These are phyloP conservation scores for Hippoglossus stenolepis DNA, from an alignment of 2,113 vertebrate species.

Conservation along the genomic window DNA sequence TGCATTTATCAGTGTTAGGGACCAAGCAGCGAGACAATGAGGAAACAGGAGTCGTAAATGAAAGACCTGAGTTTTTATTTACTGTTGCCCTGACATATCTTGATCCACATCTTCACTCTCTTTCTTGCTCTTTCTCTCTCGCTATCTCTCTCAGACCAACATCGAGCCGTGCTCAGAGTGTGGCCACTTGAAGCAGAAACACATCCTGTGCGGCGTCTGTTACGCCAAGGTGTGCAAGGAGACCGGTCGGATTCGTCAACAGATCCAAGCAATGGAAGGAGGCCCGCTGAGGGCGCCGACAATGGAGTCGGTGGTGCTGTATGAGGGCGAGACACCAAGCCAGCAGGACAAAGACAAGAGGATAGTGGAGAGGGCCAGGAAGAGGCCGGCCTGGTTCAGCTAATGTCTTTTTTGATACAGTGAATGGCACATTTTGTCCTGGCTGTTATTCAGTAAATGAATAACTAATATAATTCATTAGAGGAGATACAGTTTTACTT, in stretches of 20 bases:
- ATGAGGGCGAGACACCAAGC: constrained; percentile 85
- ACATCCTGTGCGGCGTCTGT: constrained; percentile 91
- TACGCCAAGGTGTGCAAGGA: constrained; percentile 89
- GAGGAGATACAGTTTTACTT: background rate
- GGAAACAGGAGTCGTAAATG: too few relatives aligned
- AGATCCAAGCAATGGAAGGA: constrained; percentile 88
- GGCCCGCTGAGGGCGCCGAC: constrained; percentile 85
- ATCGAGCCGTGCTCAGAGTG: constrained; percentile 92
- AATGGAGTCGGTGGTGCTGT: constrained; percentile 88
- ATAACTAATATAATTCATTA: background rate
- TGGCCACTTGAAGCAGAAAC: constrained; percentile 94
- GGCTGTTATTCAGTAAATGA: background rate
- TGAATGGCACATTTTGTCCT: background rate
- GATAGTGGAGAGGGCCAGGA: constrained; percentile 89
- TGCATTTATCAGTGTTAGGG: too few relatives aligned
- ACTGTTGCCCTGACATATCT: background rate
- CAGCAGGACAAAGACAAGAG: constrained; percentile 87
- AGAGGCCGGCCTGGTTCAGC: constrained; percentile 93
- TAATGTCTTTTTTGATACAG: constrained; percentile 32
- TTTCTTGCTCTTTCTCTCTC: constrained; percentile 32
- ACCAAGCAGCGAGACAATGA: too few relatives aligned
- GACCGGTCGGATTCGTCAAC: constrained; percentile 83
- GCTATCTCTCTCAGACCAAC: constrained; percentile 83
- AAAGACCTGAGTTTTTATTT: too few relatives aligned
- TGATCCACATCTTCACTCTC: constrained; percentile 1